Base-by-base conservation (phyloP, 2,797 vertebrate species). In the Heterohyrax brucei region DNA sequence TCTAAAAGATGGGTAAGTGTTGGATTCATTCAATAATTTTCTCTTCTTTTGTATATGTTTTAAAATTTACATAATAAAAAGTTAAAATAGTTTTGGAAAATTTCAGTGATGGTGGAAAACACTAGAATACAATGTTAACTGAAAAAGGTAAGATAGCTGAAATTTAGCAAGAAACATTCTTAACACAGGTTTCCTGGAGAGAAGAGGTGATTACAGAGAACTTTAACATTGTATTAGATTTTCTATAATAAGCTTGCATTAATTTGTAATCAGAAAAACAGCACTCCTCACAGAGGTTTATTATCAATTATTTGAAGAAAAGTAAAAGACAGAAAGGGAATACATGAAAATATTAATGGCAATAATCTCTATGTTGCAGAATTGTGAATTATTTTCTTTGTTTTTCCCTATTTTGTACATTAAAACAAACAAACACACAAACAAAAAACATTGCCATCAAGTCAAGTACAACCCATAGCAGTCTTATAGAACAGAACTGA, bases 181-280 rank as follows among this genome's bases (percentile, higher is more conserved):
- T 86, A 80, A 87, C 87, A 72, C 22, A 77, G 88, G 56, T 92
- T 97, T 90, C 64, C 87, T 72, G 22, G 28, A 59, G 86, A 93
- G n/a, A 92, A 24, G 44, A 5, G 19, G 18, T 87, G 70, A 83
- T 77, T 94, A 87, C 8, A 83, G 66, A 87, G 70, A 93, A 72
- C 62, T 90, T 81, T 78, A 50, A 59, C 30, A 85, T 91, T 95
- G 22, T 95, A 66, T 53, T 83, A 82, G 94, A 89, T 66, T 94
- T 56, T 46, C 9, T 83, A n/a, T 26, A 95, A 62, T 72, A 39
- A 91, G 79, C 26, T 87, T 64, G 3, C 68, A 22, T 70, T 30
- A 82, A 95, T 56, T 92, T 95, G 19, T 86, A 62, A 92, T 28
- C 22, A 87, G 50, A 70, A 93, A 94, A 94, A 77, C 6, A 91